Evolutionary conservation across 2,888 invertebrate genomes (phyloP).

Genomic region (Spodoptera picta): DNA sequence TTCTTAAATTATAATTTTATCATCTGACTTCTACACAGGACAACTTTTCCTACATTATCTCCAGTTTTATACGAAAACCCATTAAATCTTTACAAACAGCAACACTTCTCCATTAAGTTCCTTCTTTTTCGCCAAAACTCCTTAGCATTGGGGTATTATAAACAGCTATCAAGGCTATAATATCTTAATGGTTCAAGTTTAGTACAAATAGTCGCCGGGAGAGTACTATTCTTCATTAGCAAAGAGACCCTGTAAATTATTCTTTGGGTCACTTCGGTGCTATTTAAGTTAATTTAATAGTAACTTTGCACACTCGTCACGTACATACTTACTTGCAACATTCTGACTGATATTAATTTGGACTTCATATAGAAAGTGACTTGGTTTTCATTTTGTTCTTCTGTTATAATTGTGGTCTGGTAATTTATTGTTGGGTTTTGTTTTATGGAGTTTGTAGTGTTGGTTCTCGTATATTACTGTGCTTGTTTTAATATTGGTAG

Average conservation of each 20-base stretch:
- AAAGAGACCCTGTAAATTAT: slow-evolving; percentile 83
- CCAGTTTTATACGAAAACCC: background rate
- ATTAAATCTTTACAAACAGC: slow-evolving; percentile 22
- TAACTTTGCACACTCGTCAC: slow-evolving; percentile 78
- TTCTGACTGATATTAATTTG: slow-evolving; percentile 63
- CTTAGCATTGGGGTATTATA: slow-evolving; percentile 63
- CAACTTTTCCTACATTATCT: background rate
- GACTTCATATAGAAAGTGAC: slow-evolving; percentile 52
- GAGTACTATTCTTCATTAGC: slow-evolving; percentile 85
- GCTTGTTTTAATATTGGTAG: too few species aligned
- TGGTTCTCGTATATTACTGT: background rate
- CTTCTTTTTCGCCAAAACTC: slow-evolving; percentile 54
- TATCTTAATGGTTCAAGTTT: slow-evolving; percentile 86
- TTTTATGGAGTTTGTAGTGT: background rate
- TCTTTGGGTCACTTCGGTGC: slow-evolving; percentile 86
- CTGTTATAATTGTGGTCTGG: background rate
- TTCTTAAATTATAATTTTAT: too few species aligned
- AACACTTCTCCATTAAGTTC: slow-evolving; percentile 31
- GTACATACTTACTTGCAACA: slow-evolving; percentile 72
- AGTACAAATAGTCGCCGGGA: slow-evolving; percentile 80
- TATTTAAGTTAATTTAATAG: slow-evolving; percentile 86
- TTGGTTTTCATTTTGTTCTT: slow-evolving; percentile 40
- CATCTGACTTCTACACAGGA: background rate
- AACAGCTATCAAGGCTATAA: slow-evolving; percentile 77
- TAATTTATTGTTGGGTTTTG: background rate